A percentile compares a stretch with the other conserved stretches of the same genome.
Conservation (phyloP, 2,797 vertebrate species). For the Peromyscus melanophrys region DNA sequence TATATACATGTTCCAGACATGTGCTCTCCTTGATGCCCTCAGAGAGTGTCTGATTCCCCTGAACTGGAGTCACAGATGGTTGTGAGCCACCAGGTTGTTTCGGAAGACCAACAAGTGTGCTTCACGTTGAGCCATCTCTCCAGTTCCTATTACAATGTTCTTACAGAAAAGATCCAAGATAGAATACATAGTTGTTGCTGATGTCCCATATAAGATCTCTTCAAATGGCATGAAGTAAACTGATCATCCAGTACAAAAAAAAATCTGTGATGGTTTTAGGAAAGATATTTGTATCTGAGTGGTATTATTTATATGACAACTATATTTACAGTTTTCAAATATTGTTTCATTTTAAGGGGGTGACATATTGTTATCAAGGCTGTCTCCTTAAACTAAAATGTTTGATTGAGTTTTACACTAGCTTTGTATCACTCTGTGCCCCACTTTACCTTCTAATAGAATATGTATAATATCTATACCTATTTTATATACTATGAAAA, state of each 20-base stretch:
- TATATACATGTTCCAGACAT: neutral
- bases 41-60: neutral
- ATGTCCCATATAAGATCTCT: neutral
- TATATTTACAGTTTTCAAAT: neutral
- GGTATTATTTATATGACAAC: neutral
- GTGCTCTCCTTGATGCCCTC: neutral
- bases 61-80: neutral
- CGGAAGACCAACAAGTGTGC: neutral
- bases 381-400: neutral
- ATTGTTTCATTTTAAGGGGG: neutral
- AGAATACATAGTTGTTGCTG: neutral
- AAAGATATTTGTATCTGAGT: neutral
- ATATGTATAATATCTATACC: neutral
- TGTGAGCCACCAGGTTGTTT: neutral
- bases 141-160: constrained; percentile 10
- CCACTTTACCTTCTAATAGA: neutral
- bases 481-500: neutral
- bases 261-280: neutral
- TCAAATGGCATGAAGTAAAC: neutral
- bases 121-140: neutral
- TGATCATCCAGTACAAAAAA: neutral
- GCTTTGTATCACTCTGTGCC: neutral
- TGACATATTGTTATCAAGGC: neutral
- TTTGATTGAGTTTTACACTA: neutral
- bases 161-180: neutral